These are phyloP conservation scores for Intellagama lesueurii DNA, from an alignment of 2,797 vertebrate genomes.

Conservation along the genomic window DNA sequence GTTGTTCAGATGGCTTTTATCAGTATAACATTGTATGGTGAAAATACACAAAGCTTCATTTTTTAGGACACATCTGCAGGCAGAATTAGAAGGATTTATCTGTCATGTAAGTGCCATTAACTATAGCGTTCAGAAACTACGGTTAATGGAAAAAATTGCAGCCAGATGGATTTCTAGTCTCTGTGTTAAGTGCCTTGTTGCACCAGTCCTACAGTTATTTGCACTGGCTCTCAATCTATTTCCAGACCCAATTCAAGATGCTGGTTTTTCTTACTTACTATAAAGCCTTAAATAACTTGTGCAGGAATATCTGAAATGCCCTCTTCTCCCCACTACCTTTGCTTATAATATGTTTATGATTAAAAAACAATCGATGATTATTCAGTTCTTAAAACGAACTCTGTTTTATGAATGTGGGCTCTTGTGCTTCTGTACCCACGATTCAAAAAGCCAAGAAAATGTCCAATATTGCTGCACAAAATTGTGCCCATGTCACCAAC, in stretches of 20 bases:
- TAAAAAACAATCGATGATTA: not conserved
- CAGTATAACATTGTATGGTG: not conserved
- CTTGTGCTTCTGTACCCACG: no score
- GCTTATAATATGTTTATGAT: no score
- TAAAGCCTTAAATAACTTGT: not conserved
- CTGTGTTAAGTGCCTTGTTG: not conserved
- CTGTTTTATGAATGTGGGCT: no score
- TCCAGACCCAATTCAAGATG: not conserved
- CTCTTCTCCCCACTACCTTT: not conserved
- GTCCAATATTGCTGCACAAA: no score
- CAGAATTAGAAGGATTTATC: not conserved
- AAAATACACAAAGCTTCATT: not conserved
- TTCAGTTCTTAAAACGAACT: no score
- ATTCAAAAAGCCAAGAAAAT: no score
- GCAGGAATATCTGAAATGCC: not conserved
- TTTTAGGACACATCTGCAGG: not conserved
- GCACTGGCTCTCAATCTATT: not conserved
- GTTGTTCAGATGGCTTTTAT: conserved; percentile 14
- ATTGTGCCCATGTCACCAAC: no score
- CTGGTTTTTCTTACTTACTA: not conserved
- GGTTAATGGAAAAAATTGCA: not conserved
- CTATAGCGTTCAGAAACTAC: no score
- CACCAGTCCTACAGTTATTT: not conserved
- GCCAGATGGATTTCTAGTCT: not conserved
- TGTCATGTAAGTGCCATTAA: not conserved